Base-by-base conservation (phyloP, 2,888 invertebrate species). In the Archaeoteleia sp. region DNA sequence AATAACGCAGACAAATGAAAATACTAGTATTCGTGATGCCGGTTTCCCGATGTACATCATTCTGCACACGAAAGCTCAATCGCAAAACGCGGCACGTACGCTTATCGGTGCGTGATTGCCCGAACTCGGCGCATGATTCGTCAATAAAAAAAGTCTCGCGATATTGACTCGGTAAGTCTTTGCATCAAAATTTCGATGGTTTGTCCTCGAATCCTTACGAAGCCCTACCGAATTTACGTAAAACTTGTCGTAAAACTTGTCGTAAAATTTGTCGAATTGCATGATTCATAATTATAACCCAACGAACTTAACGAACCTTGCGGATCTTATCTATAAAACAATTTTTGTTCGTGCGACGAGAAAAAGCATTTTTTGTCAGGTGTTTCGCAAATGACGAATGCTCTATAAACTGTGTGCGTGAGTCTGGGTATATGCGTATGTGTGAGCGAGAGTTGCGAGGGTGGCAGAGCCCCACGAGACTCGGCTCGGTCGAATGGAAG, bases 51-150 rank as follows among this genome's bases (percentile, higher is more conserved):
- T 42, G 43, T 49, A 49, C 39, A 39, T 63, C 46, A 37, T 46
- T 48, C 39, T 27, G 0, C 10, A 42, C 43, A 49, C 63, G 43
- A 49, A 37, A 15, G 12, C 6, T 55, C 55, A 49, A 63, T 63
- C 40, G 40, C 35, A 29, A 54, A 62, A 61, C 23, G 15, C 32
- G 9, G 45, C 53, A 45, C 61, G 53, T 62, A 48, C 54, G 46
- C 20, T 62, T 55, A 62, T 62, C 34, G 48, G 42, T 35, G 32
- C 62, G 48, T 54, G 61, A 61, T 61, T 61, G 51, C 15, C 17
- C 20, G 14, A 30, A 23, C 20, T 29, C 40, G 15, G 30, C 14
- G 34, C 39, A 46, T 46, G 46, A 61, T 61, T 61, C 29, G 39
- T 14, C 27, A 23, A 43, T 42, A 49, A 55, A 62, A n/a, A 40